Percentiles rank a stretch among this genome's conserved stretches.
Conservation (phyloP, 2,113 vertebrate genomes). For the Mohoua ochrocephala region DNA sequence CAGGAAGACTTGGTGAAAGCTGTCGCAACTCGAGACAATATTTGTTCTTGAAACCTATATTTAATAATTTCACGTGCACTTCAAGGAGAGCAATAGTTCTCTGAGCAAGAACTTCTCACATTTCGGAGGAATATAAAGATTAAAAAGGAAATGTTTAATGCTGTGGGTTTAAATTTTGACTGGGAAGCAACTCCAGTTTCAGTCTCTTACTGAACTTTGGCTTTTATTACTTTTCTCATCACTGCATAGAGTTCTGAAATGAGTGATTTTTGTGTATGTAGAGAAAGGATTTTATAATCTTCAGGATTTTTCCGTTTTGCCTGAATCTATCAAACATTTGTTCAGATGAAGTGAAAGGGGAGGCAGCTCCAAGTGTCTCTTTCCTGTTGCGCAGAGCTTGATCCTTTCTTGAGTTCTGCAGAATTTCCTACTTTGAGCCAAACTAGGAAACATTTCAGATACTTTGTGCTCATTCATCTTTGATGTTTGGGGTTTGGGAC, state of each 20-base stretch:
- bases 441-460: neutral
- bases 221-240: neutral
- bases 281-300: neutral
- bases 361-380: neutral
- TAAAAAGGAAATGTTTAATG: neutral
- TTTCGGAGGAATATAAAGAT: neutral
- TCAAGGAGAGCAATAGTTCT: neutral
- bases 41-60: neutral
- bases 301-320: neutral
- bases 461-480: neutral
- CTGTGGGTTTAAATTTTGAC: neutral
- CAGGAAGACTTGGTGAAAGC: neutral
- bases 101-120: neutral
- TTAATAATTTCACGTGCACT: neutral
- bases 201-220: neutral
- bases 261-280: slow-evolving; percentile 3
- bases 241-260: neutral
- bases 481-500: neutral
- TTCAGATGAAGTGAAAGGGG: neutral
- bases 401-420: neutral
- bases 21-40: neutral
- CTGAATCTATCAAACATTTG: neutral
- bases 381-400: neutral
- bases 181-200: neutral
- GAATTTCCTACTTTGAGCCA: neutral